Evolutionary conservation across 1,140 invertebrate species (phyloP).

Genomic region (Arion vulgaris): DNA sequence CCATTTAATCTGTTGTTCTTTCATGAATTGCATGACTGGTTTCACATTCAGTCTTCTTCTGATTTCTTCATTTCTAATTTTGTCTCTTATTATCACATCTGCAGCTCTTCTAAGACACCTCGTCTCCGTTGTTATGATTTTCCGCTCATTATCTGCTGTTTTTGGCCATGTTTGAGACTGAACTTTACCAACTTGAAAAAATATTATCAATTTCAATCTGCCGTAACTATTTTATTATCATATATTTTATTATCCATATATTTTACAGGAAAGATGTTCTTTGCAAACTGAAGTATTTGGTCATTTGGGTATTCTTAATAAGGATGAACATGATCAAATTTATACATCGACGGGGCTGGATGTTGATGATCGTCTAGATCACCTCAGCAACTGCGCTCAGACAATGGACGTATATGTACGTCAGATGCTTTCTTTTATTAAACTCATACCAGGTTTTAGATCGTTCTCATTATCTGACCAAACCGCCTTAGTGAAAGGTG

Average conservation of each 20-base stretch:
- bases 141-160: too few relatives aligned
- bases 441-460: constrained; percentile 21
- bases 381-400: constrained; percentile 50
- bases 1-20: too few relatives aligned
- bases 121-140: too few relatives aligned
- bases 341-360: constrained; percentile 65
- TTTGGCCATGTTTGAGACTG: too few relatives aligned
- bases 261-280: constrained; percentile 5
- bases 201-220: too few relatives aligned
- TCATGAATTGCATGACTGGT: too few relatives aligned
- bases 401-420: constrained; percentile 61
- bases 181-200: too few relatives aligned
- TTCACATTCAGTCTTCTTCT: too few relatives aligned
- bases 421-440: constrained; percentile 52
- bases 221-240: too few relatives aligned
- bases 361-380: constrained; percentile 58
- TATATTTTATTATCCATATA: neutral
- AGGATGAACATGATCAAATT: constrained; percentile 62
- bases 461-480: neutral
- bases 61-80: too few relatives aligned
- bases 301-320: constrained; percentile 20
- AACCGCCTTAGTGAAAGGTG: constrained; percentile 31
- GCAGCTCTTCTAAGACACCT: too few relatives aligned
- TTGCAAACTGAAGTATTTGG: constrained; percentile 32
- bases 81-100: too few relatives aligned